phyloP scores from a whole-genome alignment of 2,888 invertebrate genomes.

The Ophraella communa region DNA sequence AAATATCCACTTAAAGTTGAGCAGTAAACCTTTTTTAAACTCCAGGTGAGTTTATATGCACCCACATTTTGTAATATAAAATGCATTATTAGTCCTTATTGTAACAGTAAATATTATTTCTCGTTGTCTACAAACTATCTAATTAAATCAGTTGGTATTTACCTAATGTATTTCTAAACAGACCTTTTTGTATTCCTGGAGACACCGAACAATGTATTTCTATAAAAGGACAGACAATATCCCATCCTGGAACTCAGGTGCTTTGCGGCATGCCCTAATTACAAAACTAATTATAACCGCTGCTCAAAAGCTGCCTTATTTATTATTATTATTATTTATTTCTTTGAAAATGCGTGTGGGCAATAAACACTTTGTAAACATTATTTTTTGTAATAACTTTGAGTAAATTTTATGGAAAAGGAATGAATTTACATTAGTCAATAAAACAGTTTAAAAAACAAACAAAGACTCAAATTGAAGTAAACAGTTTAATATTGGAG shows the following conservation, averaged over 20 bases:
- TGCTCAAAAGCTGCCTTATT: constrained; percentile 54
- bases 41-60: too few relatives aligned
- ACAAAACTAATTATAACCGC: constrained; percentile 58
- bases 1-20: too few relatives aligned
- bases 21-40: too few relatives aligned
- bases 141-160: neutral
- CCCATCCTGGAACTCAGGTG: constrained; percentile 52
- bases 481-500: too few relatives aligned
- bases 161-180: neutral
- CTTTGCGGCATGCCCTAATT: constrained; percentile 53
- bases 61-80: too few relatives aligned
- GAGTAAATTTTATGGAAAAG: neutral
- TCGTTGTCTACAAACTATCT: neutral
- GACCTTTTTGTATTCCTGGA: constrained; percentile 40
- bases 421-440: too few relatives aligned
- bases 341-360: constrained; percentile 25
- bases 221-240: constrained; percentile 17
- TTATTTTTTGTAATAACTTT: neutral
- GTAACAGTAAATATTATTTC: neutral
- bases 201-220: constrained; percentile 33
- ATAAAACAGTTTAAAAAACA: too few relatives aligned
- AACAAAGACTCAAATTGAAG: too few relatives aligned
- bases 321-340: constrained; percentile 55
- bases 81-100: neutral
- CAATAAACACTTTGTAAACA: neutral